Evolutionary conservation across 2,888 invertebrate genomes (phyloP), one percentile per base, ranked within the genome.

Genomic region (Spilarctia lutea): DNA sequence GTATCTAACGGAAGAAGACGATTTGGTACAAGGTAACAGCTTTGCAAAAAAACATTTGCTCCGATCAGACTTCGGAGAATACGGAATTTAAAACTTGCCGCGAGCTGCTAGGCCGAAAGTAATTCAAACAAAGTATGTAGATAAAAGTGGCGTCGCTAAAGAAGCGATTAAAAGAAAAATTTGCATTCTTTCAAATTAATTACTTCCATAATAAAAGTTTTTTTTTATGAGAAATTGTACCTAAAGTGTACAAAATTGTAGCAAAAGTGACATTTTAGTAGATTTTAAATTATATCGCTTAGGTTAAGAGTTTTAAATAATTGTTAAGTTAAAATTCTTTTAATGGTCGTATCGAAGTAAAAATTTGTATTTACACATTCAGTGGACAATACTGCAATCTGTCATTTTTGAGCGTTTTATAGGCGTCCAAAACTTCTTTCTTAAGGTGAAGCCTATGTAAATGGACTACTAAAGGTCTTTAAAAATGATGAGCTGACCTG

Each of bases 111-210:
- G 89, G 85, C 90, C 89, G 91, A 94, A 94, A 94, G 92, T 94
- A 94, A 94, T 95, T 94, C 94, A 92, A 94, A 94, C 94, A 94
- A 94, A 94, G 94, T n/a, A n/a, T n/a, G n/a, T 93, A 94, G 94
- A 94, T 94, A 94, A 94, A 94, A 95, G 94, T 95, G 93, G 93
- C 90, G 91, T 91, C 91, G 91, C 92, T 91, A 92, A 93, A 92
- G 93, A 93, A 94, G 94, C 93, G 93, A 95, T 94, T 94, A 94
- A 94, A 94, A 93, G 93, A 94, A 94, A 95, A 95, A 95, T 95
- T 95, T 89, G 92, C 94, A 94, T 94, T 94, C 94, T 94, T 93
- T 91, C 90, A 92, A 94, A 95, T 94, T 95, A 95, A 95, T 95
- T 95, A 94, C 93, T 91, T 91, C 89, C 91, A 90, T 93, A 94